These are phyloP conservation scores for Drepana arcuata DNA, from an alignment of 1,140 invertebrate species.

Conservation along the genomic window DNA sequence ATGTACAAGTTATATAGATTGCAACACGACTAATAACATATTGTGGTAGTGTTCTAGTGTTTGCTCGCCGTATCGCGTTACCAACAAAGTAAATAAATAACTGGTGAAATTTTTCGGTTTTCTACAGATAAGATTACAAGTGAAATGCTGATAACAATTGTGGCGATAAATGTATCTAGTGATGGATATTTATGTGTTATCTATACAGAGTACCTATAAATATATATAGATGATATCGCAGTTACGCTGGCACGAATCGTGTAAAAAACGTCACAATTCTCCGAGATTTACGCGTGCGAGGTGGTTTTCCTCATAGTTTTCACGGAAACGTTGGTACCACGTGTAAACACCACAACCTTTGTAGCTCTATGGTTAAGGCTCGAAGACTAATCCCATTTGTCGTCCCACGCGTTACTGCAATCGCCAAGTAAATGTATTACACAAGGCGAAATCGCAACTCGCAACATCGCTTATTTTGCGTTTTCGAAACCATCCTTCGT, in stretches of 20 bases:
- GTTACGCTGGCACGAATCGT: too few relatives aligned
- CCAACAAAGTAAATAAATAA: constrained; percentile 47
- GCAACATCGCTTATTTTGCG: constrained; percentile 66
- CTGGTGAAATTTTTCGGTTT: constrained; percentile 37
- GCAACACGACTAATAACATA: too few relatives aligned
- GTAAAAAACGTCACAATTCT: too few relatives aligned
- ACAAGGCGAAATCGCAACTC: constrained; percentile 65
- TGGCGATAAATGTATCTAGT: constrained; percentile 22
- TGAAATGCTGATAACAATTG: constrained; percentile 49
- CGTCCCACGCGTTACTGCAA: constrained; percentile 63
- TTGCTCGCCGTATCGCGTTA: constrained; percentile 32
- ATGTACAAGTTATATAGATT: too few relatives aligned
- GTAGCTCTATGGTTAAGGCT: constrained; percentile 22
- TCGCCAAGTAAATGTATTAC: constrained; percentile 58
- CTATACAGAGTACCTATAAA: too few relatives aligned
- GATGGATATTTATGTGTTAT: too few relatives aligned
- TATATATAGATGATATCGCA: too few relatives aligned
- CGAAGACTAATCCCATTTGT: constrained; percentile 61
- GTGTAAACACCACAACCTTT: constrained; percentile 12
- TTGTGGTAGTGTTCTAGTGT: too few relatives aligned
- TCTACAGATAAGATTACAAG: constrained; percentile 41
- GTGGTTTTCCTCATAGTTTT: constrained; percentile 3
- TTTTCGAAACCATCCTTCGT: constrained; percentile 65
- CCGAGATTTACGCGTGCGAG: too few relatives aligned
- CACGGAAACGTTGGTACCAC: not conserved